Conservation (phyloP, 2,888 invertebrate species). For the Ceratothoa steindachneri region DNA sequence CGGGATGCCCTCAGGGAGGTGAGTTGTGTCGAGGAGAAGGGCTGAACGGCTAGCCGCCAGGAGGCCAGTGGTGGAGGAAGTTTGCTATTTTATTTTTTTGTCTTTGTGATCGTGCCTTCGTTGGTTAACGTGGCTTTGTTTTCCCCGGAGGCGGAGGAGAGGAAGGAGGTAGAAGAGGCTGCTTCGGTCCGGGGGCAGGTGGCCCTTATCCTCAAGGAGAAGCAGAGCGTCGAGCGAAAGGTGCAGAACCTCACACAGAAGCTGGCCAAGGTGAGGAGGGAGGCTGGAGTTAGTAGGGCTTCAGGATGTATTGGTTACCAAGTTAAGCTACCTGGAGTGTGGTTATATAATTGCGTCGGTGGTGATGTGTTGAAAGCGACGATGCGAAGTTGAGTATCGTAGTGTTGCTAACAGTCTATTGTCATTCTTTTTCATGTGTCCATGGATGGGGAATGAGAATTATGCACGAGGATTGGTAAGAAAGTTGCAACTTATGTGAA, state of each 20-base stretch:
- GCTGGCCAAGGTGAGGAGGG: slow-evolving; percentile 26
- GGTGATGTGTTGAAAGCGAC: neutral
- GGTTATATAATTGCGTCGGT: neutral
- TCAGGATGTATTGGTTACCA: neutral
- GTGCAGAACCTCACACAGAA: slow-evolving; percentile 49
- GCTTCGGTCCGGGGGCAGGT: slow-evolving; percentile 51
- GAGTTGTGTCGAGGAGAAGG: neutral
- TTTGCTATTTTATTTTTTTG: neutral
- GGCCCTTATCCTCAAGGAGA: slow-evolving; percentile 47
- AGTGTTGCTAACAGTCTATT: too few species aligned
- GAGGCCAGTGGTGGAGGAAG: neutral
- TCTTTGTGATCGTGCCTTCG: neutral
- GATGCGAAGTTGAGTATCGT: neutral
- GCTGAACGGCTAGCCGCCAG: neutral
- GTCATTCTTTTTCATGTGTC: too few species aligned
- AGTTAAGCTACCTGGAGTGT: neutral
- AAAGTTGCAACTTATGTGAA: too few species aligned
- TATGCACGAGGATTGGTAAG: too few species aligned
- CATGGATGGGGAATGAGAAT: too few species aligned
- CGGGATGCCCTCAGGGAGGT: slow-evolving; percentile 39
- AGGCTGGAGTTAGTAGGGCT: neutral
- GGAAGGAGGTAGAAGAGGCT: slow-evolving; percentile 54
- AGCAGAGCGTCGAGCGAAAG: slow-evolving; percentile 46
- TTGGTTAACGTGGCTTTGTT: neutral
- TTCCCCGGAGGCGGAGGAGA: slow-evolving; percentile 30